Evolutionary conservation across 1,140 invertebrate species (phyloP).

Genomic region (Halyomorpha halys): DNA sequence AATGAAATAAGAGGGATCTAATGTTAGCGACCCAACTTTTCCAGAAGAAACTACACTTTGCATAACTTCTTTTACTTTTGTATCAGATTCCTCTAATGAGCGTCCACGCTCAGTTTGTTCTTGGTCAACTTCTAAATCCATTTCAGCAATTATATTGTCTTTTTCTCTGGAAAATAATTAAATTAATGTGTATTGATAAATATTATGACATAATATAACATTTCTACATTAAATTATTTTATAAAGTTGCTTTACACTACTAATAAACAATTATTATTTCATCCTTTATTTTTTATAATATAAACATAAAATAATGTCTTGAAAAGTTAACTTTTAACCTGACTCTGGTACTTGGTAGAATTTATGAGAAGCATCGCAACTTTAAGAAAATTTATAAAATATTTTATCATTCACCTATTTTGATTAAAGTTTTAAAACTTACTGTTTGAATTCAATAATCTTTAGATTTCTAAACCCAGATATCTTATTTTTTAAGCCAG

Average conservation of each 20-base stretch:
- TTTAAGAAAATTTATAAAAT: too few relatives aligned
- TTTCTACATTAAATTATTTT: too few relatives aligned
- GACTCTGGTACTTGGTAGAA: too few relatives aligned
- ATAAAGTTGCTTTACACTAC: too few relatives aligned
- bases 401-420: too few relatives aligned
- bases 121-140: constrained; percentile 56
- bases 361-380: too few relatives aligned
- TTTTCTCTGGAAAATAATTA: constrained; percentile 39
- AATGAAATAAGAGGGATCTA: constrained; percentile 65
- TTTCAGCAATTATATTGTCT: constrained; percentile 49
- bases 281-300: too few relatives aligned
- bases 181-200: constrained; percentile 9
- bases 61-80: constrained; percentile 36
- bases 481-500: constrained; percentile 44
- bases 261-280: too few relatives aligned
- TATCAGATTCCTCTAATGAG: constrained; percentile 40
- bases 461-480: constrained; percentile 61
- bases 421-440: constrained; percentile 33
- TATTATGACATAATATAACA: too few relatives aligned
- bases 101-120: constrained; percentile 47
- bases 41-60: constrained; percentile 57
- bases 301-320: too few relatives aligned
- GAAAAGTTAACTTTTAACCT: too few relatives aligned
- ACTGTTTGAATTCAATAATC: constrained; percentile 63
- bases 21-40: constrained; percentile 59